These are phyloP conservation scores for Oostethus manadensis DNA, from an alignment of 2,113 vertebrate species.

Conservation along the genomic window DNA sequence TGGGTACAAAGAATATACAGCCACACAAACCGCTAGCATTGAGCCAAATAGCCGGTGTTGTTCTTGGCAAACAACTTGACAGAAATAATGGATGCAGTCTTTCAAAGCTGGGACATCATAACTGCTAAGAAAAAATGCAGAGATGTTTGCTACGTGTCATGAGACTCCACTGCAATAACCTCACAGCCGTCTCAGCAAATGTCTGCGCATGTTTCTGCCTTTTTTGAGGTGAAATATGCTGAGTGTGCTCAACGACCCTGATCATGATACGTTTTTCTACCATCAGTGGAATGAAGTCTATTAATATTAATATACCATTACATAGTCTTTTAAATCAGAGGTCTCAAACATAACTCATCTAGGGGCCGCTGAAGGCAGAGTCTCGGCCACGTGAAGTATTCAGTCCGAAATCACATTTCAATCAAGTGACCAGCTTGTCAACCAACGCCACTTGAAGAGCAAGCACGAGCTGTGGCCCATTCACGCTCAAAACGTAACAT, in stretches of 20 bases:
- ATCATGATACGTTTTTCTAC: background rate
- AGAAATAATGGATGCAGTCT: slow-evolving; percentile 25
- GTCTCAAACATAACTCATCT: too few relatives aligned
- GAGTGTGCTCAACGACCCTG: background rate
- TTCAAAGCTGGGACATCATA: background rate
- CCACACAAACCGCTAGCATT: slow-evolving; percentile 25
- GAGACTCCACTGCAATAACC: background rate
- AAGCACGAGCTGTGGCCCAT: too few relatives aligned
- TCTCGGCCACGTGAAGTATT: too few relatives aligned
- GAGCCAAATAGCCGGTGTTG: slow-evolving; percentile 24
- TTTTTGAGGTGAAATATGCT: background rate
- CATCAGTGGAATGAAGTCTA: background rate
- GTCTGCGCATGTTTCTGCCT: background rate
- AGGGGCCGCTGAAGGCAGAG: too few relatives aligned
- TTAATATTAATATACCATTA: background rate
- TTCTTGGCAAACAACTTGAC: slow-evolving; percentile 27
- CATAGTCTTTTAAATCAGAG: too few relatives aligned
- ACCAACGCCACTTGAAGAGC: too few relatives aligned
- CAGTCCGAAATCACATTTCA: too few relatives aligned
- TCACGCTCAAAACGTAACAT: too few relatives aligned
- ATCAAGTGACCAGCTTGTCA: too few relatives aligned
- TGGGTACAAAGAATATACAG: slow-evolving; percentile 3
- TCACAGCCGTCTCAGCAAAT: background rate
- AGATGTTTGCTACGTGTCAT: background rate
- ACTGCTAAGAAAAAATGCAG: background rate